Evolutionary conservation across 2,888 invertebrate genomes (phyloP).

Genomic region (Pheosia gnoma): DNA sequence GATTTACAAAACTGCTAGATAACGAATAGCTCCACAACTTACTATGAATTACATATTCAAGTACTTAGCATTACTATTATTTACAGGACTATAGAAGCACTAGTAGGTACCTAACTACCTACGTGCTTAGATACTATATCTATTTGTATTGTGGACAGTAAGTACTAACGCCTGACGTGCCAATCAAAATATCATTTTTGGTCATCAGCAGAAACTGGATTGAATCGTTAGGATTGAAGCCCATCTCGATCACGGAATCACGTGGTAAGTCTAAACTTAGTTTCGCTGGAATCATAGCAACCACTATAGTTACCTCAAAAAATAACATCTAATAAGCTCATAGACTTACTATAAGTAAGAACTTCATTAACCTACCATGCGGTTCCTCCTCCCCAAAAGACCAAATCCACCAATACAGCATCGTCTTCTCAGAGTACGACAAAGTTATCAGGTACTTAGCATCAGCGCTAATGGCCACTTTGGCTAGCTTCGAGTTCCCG

Average conservation of each 20-base stretch:
- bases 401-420: conserved; percentile 86
- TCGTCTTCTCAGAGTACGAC: conserved; percentile 72
- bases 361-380: conserved; percentile 70
- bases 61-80: no score
- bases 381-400: conserved; percentile 77
- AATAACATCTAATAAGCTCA: not conserved
- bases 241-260: conserved; percentile 58
- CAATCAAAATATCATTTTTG: conserved; percentile 65
- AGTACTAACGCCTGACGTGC: conserved; percentile 57
- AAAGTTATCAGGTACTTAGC: conserved; percentile 84
- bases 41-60: no score
- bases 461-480: conserved; percentile 79
- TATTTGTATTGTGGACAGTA: not conserved
- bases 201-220: conserved; percentile 67
- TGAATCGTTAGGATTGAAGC: conserved; percentile 64
- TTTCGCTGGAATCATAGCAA: conserved; percentile 45
- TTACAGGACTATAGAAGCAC: no score
- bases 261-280: conserved; percentile 43
- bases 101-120: no score
- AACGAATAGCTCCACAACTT: no score
- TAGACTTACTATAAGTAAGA: not conserved
- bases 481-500: conserved; percentile 59
- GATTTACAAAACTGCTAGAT: no score
- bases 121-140: not conserved
- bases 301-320: not conserved